Evolutionary conservation across 2,113 vertebrate species (phyloP).

Genomic region (Eolophus roseicapilla): DNA sequence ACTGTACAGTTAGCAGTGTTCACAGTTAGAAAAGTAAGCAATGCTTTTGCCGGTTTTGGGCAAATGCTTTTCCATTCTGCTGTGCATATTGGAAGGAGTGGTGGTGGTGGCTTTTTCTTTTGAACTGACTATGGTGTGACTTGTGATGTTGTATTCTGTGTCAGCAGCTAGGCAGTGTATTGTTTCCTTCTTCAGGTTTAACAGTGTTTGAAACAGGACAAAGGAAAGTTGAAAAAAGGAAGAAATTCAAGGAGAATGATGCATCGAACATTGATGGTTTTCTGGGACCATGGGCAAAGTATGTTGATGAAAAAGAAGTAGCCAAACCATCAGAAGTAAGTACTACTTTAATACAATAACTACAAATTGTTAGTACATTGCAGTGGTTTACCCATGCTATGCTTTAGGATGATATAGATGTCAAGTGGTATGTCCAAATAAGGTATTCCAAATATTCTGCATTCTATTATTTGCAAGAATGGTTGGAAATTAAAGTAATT

Average conservation of each 20-base stretch:
- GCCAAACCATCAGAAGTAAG: conserved; percentile 95
- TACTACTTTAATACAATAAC: background rate
- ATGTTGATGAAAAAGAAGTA: conserved; percentile 91
- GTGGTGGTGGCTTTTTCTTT: background rate
- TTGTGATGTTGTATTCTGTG: background rate
- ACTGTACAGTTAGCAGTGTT: background rate
- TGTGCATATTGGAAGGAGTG: background rate
- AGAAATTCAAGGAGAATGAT: conserved; percentile 94
- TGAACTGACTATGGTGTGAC: background rate
- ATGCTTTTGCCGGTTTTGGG: background rate
- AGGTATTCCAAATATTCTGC: background rate
- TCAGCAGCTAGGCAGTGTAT: background rate
- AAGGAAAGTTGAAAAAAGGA: conserved; percentile 92
- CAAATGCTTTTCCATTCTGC: background rate
- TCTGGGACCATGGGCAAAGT: conserved; percentile 97
- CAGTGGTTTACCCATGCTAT: background rate
- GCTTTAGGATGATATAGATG: background rate
- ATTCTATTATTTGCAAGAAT: background rate
- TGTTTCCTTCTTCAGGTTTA: conserved; percentile 77
- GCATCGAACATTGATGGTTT: conserved; percentile 92
- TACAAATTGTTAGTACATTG: background rate
- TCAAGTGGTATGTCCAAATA: background rate
- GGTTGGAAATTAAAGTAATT: background rate
- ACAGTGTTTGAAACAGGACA: conserved; percentile 93
- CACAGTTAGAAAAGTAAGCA: background rate